A percentile compares a stretch with the other conserved stretches of the same genome.
phyloP scores from a whole-genome alignment of 2,113 vertebrate species.

The Melanostigma gelatinosum region DNA sequence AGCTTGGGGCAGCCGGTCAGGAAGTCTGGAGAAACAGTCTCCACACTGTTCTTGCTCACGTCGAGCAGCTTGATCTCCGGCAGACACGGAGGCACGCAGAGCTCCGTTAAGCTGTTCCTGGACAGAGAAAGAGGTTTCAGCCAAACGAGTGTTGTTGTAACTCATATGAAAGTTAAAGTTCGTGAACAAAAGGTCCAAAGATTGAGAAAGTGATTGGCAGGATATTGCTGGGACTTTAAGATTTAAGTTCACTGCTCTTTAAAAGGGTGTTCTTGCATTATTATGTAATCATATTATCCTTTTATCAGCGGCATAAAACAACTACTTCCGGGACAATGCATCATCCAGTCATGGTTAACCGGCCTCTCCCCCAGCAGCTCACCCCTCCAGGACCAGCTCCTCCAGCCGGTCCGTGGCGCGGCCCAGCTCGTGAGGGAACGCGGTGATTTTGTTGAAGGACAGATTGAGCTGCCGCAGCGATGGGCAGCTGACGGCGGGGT shows the following conservation, averaged over 20 bases:
- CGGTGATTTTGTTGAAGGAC: conserved; percentile 89
- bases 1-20: conserved; percentile 88
- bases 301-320: neutral
- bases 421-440: conserved; percentile 83
- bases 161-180: too few relatives aligned
- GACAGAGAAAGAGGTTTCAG: neutral
- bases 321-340: too few relatives aligned
- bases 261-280: neutral
- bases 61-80: conserved; percentile 90
- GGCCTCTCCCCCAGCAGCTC: conserved; percentile 20
- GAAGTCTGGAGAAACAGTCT: conserved; percentile 81
- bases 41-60: conserved; percentile 90
- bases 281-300: neutral
- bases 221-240: too few relatives aligned
- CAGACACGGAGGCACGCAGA: conserved; percentile 82
- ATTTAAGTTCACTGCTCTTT: neutral
- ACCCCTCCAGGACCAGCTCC: conserved; percentile 93
- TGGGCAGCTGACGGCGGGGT: conserved; percentile 78
- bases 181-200: too few relatives aligned
- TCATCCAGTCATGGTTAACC: too few relatives aligned
- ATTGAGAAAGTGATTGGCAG: too few relatives aligned
- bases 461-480: conserved; percentile 90
- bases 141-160: too few relatives aligned
- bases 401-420: conserved; percentile 83
- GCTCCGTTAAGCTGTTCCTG: conserved; percentile 88